Percentiles rank a stretch among this genome's conserved stretches.
Evolutionary conservation across 1,140 invertebrate genomes (phyloP).

Genomic region (Drosophila kohkoa): DNA sequence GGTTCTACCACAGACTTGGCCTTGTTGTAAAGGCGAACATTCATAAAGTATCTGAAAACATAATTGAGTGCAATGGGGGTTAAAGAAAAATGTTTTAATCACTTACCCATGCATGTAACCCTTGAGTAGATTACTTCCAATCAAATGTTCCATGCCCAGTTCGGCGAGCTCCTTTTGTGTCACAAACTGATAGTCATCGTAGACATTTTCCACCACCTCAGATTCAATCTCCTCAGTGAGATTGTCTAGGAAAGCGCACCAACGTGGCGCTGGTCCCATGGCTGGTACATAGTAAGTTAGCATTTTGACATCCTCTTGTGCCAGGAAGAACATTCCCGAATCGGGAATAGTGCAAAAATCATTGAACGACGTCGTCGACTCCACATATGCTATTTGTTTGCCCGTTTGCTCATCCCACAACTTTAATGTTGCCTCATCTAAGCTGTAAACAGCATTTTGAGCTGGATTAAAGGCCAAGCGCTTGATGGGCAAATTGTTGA

Average conservation of each 20-base stretch:
- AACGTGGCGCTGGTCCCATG: constrained; percentile 96
- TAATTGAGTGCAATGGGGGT: background rate
- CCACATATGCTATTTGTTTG: constrained; percentile 96
- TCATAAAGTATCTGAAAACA: constrained; percentile 93
- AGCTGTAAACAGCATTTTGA: constrained; percentile 94
- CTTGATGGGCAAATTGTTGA: constrained; percentile 96
- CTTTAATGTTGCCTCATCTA: constrained; percentile 96
- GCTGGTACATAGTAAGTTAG: constrained; percentile 97
- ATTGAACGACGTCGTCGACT: constrained; percentile 94
- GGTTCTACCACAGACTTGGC: constrained; percentile 96
- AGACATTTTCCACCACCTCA: constrained; percentile 90
- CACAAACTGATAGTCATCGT: constrained; percentile 99
- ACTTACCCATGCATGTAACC: constrained; percentile 98
- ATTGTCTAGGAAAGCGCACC: constrained; percentile 98
- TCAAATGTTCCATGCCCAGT: constrained; percentile 94
- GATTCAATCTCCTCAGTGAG: constrained; percentile 98
- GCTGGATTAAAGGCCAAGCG: constrained; percentile 93
- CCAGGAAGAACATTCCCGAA: constrained; percentile 96
- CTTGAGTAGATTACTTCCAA: constrained; percentile 95
- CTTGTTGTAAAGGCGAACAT: constrained; percentile 96
- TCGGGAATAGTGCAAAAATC: constrained; percentile 95
- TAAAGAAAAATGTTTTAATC: background rate
- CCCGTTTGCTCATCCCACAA: constrained; percentile 97
- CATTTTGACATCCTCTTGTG: constrained; percentile 97
- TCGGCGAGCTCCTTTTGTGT: constrained; percentile 96